Percentiles rank a stretch among this genome's conserved stretches.
Evolutionary conservation across 2,797 vertebrate genomes (phyloP).

Genomic region (Hybognathus amarus): DNA sequence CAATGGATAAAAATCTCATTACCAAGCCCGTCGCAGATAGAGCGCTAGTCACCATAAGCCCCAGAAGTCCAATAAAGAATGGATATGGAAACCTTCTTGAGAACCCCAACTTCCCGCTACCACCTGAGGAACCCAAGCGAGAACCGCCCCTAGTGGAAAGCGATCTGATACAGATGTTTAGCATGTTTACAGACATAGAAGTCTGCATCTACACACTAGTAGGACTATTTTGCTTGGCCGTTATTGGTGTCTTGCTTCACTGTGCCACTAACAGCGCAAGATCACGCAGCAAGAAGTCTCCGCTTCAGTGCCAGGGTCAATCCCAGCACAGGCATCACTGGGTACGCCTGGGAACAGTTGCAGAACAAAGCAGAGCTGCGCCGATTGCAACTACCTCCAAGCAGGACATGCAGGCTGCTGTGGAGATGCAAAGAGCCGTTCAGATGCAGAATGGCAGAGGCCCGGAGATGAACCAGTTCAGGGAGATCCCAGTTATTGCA

Average conservation of each 20-base stretch:
- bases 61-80: constrained; percentile 63
- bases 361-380: constrained; percentile 66
- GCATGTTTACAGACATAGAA: constrained; percentile 85
- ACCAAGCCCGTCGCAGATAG: constrained; percentile 41
- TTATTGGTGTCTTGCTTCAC: constrained; percentile 91
- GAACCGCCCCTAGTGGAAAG: constrained; percentile 72
- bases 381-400: constrained; percentile 64
- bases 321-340: constrained; percentile 89
- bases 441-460: constrained; percentile 31
- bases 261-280: constrained; percentile 85
- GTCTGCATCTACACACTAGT: constrained; percentile 90
- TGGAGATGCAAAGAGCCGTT: constrained; percentile 46
- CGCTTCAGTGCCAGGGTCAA: constrained; percentile 76
- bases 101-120: constrained; percentile 72
- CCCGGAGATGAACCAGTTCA: constrained; percentile 64
- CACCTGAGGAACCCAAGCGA: constrained; percentile 74
- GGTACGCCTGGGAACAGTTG: constrained; percentile 85
- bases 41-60: constrained; percentile 65
- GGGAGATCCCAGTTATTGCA: constrained; percentile 70
- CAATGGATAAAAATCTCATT: constrained; percentile 44
- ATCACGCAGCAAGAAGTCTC: constrained; percentile 82
- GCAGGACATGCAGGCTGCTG: constrained; percentile 55
- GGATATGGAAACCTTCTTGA: constrained; percentile 74
- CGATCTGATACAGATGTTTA: constrained; percentile 74
- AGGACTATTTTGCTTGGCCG: constrained; percentile 87